These are phyloP conservation scores for Achroia grisella DNA, from an alignment of 1,140 invertebrate species.

Conservation along the genomic window DNA sequence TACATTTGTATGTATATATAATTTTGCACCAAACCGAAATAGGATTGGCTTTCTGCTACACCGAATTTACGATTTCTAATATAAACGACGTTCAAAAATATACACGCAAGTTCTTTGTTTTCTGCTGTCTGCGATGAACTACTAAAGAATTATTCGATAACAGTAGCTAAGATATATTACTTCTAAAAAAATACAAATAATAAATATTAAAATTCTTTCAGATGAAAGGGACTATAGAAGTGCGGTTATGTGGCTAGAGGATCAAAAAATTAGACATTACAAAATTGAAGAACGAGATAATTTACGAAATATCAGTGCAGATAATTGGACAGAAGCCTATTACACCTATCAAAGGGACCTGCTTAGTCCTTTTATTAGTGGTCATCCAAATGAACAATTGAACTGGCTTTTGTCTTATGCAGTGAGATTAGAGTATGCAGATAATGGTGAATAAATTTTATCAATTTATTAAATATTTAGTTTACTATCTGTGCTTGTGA, in stretches of 20 bases:
- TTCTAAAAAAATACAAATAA: too few species aligned
- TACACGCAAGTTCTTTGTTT: too few species aligned
- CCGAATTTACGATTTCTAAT: too few species aligned
- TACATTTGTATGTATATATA: too few species aligned
- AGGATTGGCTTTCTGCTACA: too few species aligned
- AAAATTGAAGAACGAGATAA: constrained; percentile 86
- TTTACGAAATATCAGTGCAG: constrained; percentile 77
- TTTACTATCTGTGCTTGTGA: too few species aligned
- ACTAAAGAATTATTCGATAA: too few species aligned
- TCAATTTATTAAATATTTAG: background rate
- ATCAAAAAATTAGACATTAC: constrained; percentile 94
- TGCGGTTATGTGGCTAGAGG: constrained; percentile 92
- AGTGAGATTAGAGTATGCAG: constrained; percentile 86
- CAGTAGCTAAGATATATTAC: too few species aligned
- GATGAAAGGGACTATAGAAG: constrained; percentile 87
- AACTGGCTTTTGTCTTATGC: constrained; percentile 93
- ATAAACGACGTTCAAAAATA: too few species aligned
- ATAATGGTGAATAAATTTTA: constrained; percentile 82
- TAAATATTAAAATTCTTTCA: constrained; percentile 45
- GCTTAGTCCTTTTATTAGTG: constrained; percentile 74
- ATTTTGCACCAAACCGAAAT: too few species aligned
- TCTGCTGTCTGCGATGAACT: too few species aligned
- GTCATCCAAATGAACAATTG: constrained; percentile 75
- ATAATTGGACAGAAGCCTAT: constrained; percentile 83
- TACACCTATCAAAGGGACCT: constrained; percentile 85